Evolutionary conservation across 2,113 vertebrate species (phyloP).

Genomic region (Pontoporia blainvillei): DNA sequence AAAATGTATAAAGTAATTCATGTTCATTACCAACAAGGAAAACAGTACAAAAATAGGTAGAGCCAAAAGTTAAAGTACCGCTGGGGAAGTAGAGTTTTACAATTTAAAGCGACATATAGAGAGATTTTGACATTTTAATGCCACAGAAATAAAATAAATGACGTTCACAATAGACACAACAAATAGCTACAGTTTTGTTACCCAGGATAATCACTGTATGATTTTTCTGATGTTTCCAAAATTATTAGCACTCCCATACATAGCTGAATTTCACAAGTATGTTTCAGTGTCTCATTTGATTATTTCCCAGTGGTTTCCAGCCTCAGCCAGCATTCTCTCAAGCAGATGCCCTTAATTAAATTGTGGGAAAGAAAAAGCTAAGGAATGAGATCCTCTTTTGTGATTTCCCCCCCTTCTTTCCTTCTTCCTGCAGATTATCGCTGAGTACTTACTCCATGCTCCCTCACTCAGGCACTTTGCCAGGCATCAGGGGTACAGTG

Average conservation of each 20-base stretch:
- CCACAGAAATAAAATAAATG: background rate
- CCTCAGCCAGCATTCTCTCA: background rate
- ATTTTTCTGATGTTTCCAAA: background rate
- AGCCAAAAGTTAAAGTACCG: background rate
- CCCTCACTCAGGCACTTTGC: background rate
- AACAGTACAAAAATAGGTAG: background rate
- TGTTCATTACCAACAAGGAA: background rate
- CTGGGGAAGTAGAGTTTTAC: background rate
- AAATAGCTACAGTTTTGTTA: background rate
- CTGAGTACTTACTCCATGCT: accelerated
- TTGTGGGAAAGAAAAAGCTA: background rate
- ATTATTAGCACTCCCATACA: background rate
- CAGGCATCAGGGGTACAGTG: background rate
- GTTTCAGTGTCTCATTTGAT: background rate
- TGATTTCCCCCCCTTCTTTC: background rate
- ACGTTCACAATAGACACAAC: background rate
- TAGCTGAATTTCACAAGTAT: background rate
- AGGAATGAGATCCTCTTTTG: no score
- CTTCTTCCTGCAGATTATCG: background rate
- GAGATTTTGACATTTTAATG: background rate
- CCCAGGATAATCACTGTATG: background rate
- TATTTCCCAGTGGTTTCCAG: background rate
- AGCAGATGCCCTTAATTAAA: background rate
- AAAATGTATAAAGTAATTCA: background rate
- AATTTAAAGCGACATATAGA: background rate